Percentiles rank a stretch among this genome's conserved stretches.
Conservation (phyloP, 2,113 vertebrate genomes). For the Lepisosteus osseus region DNA sequence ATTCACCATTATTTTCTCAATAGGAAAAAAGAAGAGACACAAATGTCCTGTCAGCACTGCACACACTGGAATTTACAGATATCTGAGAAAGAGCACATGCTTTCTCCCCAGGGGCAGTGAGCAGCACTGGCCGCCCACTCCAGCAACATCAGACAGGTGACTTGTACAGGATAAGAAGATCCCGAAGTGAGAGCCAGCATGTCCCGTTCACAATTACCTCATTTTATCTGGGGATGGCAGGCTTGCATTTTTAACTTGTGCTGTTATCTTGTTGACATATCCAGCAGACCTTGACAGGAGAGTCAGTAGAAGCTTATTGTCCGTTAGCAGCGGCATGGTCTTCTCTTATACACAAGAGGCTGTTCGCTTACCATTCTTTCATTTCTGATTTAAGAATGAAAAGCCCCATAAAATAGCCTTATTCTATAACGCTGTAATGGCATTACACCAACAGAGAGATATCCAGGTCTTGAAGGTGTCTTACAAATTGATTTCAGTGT, state of each 20-base stretch:
- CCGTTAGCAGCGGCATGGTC: slow-evolving; percentile 6
- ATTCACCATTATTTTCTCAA: too few relatives aligned
- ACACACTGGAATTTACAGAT: neutral
- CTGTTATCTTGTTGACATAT: slow-evolving; percentile 35
- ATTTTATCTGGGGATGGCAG: slow-evolving; percentile 28
- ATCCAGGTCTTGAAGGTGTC: neutral
- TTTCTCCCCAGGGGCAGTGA: neutral
- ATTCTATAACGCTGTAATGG: slow-evolving; percentile 1
- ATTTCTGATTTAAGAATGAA: neutral
- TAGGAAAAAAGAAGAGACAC: too few relatives aligned
- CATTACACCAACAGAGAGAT: neutral
- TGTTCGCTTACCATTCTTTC: neutral
- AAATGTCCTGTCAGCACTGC: neutral
- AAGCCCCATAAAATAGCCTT: neutral
- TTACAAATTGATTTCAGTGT: slow-evolving; percentile 7
- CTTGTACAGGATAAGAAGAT: neutral
- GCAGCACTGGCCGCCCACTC: neutral
- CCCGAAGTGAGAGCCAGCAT: neutral
- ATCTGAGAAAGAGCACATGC: neutral
- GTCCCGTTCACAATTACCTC: slow-evolving; percentile 18
- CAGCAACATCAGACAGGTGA: neutral
- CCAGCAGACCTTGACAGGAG: slow-evolving; percentile 31
- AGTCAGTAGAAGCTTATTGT: slow-evolving; percentile 13
- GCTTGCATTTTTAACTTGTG: slow-evolving; percentile 15
- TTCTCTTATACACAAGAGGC: neutral